Base-by-base conservation (phyloP, 2,888 invertebrate species). In the Agrotis puta region DNA sequence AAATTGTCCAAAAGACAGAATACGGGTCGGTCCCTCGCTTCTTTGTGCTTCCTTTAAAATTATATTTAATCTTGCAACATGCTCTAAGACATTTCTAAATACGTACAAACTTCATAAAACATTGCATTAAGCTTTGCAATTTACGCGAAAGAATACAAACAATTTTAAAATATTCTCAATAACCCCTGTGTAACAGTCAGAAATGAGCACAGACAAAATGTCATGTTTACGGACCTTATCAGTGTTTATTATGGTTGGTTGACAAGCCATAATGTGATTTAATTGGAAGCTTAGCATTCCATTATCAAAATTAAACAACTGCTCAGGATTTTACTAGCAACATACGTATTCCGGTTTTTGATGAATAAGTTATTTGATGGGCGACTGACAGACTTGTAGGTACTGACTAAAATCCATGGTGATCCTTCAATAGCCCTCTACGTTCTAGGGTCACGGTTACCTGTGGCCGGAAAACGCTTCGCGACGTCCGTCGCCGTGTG, bases 161-260 rank as follows among this genome's bases (percentile, higher is more conserved):
- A 24, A 66, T 66, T 66, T 66, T 16, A 48, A 33, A 64, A 1
- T 33, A 65, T n/a, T 48, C 33, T 48, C 7, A 16, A n/a, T 39
- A 65, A 27, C 13, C 5, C 22, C 16, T 7, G 4, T 0, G 20
- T n/a, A 33, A 47, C 20, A 50, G 66, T 39, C 66, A 66, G 22
- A n/a, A 45, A 54, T 16, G 4, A 16, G 0, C 16, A 68, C 22
- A 45, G 16, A 69, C n/a, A 69, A 69, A 3, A 33, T 56, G 20
- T 24, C 11, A 45, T 68, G 6, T n/a, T 7, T 0, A 13, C 47
- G 5, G 33, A 3, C 6, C 2, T 6, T 67, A 45, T 16, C 53
- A 9, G 45, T n/a, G 14, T n/a, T 2, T 43, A 22, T 69, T 54
- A 18, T 24, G 39, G 54, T 27, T 70, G 11, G 18, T 20, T 56